phyloP scores from a whole-genome alignment of 2,113 vertebrate species.

The Psophia crepitans region DNA sequence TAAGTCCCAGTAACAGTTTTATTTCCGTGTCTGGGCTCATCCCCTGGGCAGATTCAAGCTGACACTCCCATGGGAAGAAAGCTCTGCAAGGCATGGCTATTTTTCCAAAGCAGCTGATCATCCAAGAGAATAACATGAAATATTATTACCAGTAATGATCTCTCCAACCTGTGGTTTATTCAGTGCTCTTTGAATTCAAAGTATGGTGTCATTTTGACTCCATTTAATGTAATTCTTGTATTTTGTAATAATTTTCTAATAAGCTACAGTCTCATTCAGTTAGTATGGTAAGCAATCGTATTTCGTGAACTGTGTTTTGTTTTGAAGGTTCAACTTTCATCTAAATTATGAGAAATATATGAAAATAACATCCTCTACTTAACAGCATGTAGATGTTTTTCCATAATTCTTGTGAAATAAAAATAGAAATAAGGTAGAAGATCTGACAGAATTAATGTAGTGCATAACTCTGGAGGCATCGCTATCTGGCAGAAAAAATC shows the following conservation, averaged over 20 bases:
- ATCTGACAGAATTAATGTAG: slow-evolving; percentile 42
- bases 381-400: background rate
- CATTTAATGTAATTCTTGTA: background rate
- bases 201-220: background rate
- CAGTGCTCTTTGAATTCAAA: background rate
- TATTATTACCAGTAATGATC: background rate
- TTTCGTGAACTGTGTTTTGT: background rate
- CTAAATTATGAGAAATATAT: background rate
- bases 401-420: background rate
- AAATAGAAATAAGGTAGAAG: background rate
- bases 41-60: background rate
- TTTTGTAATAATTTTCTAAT: background rate
- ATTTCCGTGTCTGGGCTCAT: background rate
- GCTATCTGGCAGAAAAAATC: slow-evolving; percentile 22
- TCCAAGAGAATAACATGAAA: background rate
- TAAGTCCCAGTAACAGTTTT: background rate
- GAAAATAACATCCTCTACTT: background rate
- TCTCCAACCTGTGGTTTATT: background rate
- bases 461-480: background rate
- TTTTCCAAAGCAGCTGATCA: background rate
- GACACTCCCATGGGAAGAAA: background rate
- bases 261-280: background rate
- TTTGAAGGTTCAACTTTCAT: background rate
- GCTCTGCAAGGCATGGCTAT: background rate
- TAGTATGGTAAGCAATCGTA: background rate